A percentile compares a stretch with the other conserved stretches of the same genome.
phyloP scores from a whole-genome alignment of 37 sponge, comb jelly and placozoan genomes.

The Sycon ciliatum region DNA sequence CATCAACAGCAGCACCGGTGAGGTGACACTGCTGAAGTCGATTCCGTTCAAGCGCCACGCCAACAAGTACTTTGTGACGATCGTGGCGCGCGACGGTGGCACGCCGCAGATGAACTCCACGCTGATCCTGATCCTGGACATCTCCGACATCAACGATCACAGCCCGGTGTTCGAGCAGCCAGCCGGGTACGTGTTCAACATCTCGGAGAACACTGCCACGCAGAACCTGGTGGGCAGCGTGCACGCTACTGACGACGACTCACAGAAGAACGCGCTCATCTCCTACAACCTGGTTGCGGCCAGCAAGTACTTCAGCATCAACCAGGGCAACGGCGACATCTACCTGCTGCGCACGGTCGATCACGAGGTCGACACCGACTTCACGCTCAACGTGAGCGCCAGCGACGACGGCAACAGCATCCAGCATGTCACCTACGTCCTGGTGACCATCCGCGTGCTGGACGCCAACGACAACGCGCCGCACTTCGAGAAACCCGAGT shows the following conservation, averaged over 20 bases:
- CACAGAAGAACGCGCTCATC: too few relatives aligned
- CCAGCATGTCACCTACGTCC: not conserved
- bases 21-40: too few relatives aligned
- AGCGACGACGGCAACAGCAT: not conserved
- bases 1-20: too few relatives aligned
- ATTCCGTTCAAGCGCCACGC: too few relatives aligned
- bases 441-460: not conserved
- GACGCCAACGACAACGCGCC: conserved; percentile 19
- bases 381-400: not conserved
- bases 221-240: not conserved
- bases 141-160: not conserved
- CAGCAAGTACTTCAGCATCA: too few relatives aligned
- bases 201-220: not conserved
- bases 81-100: too few relatives aligned
- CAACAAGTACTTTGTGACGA: too few relatives aligned
- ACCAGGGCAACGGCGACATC: not conserved
- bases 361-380: not conserved
- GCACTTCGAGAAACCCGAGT: not conserved
- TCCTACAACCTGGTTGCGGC: too few relatives aligned
- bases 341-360: not conserved
- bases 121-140: too few relatives aligned
- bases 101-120: too few relatives aligned
- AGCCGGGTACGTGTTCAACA: not conserved
- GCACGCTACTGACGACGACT: not conserved
- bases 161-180: not conserved